Evolutionary conservation across 2,888 invertebrate genomes (phyloP).

Genomic region (Neoscelio sp.): DNA sequence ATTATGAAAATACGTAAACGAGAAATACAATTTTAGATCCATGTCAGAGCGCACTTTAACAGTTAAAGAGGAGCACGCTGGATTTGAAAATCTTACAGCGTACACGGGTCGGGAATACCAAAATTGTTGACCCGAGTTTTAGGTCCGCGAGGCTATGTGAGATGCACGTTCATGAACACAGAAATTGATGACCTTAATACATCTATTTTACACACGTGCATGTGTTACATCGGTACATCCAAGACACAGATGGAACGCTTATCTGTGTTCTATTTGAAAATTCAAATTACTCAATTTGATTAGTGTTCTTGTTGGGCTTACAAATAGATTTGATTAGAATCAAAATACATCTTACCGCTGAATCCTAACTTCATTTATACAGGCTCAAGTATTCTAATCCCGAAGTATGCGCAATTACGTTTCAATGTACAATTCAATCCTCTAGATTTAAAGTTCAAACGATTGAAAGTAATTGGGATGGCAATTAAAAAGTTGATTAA

Average conservation of each 20-base stretch:
- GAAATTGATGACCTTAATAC: slow-evolving; percentile 48
- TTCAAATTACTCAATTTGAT: slow-evolving; percentile 54
- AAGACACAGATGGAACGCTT: neutral
- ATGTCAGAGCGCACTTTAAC: no score
- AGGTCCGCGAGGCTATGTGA: slow-evolving; percentile 8
- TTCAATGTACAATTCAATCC: neutral
- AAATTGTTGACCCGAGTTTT: neutral
- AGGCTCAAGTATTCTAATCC: slow-evolving; percentile 46
- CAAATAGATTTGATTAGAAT: slow-evolving; percentile 54
- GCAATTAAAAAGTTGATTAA: no score
- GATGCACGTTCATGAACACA: neutral
- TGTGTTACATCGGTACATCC: slow-evolving; percentile 24
- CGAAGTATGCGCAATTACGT: slow-evolving; percentile 27
- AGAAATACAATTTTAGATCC: no score
- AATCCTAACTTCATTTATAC: slow-evolving; percentile 51
- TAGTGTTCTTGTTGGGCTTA: slow-evolving; percentile 47
- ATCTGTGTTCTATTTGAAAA: slow-evolving; percentile 40
- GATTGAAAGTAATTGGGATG: no score
- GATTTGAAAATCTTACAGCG: neutral
- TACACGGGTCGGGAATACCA: neutral
- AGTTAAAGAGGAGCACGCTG: neutral
- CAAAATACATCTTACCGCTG: slow-evolving; percentile 53
- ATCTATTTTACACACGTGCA: slow-evolving; percentile 27
- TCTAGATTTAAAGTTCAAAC: no score
- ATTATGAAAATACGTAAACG: no score